Percentiles rank a stretch among this genome's conserved stretches.
phyloP scores from a whole-genome alignment of 2,113 vertebrate genomes.

The Rhabdornis inornatus region DNA sequence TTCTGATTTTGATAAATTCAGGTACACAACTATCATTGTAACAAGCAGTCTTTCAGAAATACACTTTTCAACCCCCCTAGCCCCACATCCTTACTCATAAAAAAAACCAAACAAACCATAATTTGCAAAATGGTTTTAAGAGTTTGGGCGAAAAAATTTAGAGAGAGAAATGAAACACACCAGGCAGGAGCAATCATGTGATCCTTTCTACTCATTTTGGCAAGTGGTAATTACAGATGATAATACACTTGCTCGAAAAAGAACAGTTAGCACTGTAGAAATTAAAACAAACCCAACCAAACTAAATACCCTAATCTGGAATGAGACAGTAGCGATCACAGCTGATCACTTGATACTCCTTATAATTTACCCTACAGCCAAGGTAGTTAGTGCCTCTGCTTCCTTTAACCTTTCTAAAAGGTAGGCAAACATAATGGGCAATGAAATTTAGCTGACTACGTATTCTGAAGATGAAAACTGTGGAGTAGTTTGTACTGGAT shows the following conservation, averaged over 20 bases:
- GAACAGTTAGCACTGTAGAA: not conserved
- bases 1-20: not conserved
- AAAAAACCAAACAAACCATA: not conserved
- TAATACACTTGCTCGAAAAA: not conserved
- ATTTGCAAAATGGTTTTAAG: not conserved
- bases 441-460: not conserved
- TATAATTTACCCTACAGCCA: not conserved
- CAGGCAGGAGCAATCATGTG: not conserved
- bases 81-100: not conserved
- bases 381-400: not conserved
- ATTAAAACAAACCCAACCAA: not conserved
- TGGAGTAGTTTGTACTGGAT: not conserved
- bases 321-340: not conserved
- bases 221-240: not conserved
- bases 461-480: not conserved
- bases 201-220: not conserved
- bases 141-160: not conserved
- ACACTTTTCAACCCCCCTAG: accelerated
- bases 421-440: not conserved
- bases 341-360: not conserved
- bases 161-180: not conserved
- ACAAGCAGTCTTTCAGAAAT: not conserved
- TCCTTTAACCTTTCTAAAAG: not conserved
- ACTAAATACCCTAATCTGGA: not conserved
- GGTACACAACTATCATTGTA: not conserved